phyloP scores from a whole-genome alignment of 1,140 invertebrate species.

The Diorhabda carinulata region DNA sequence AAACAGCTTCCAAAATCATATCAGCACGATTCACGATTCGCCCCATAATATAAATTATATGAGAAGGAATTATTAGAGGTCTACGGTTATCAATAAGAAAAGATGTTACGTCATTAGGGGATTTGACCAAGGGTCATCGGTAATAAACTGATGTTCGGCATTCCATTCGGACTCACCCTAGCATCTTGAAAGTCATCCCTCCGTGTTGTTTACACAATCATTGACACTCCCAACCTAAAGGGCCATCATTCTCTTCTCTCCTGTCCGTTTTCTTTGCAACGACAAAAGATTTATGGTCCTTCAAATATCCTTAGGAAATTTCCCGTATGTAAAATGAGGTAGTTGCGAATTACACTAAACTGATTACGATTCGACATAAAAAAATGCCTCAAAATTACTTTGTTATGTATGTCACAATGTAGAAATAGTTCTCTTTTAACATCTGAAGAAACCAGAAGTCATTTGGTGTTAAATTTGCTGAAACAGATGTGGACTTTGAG shows the following conservation, averaged over 20 bases:
- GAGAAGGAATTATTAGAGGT: slow-evolving; percentile 12
- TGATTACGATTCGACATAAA: too few relatives aligned
- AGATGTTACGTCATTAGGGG: slow-evolving; percentile 32
- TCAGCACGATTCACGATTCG: not conserved
- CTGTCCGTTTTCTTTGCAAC: not conserved
- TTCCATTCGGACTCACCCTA: slow-evolving; percentile 33
- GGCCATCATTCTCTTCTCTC: slow-evolving; percentile 16
- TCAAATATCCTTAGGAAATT: not conserved
- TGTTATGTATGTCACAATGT: too few relatives aligned
- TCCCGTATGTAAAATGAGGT: not conserved
- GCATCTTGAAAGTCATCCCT: slow-evolving; percentile 34
- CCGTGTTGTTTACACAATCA: slow-evolving; percentile 35
- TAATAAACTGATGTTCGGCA: slow-evolving; percentile 39
- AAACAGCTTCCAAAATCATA: slow-evolving; percentile 2
- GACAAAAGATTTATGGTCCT: slow-evolving; percentile 10
- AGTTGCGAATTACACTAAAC: too few relatives aligned
- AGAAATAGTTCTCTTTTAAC: too few relatives aligned
- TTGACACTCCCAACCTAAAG: slow-evolving; percentile 32
- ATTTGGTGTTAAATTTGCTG: too few relatives aligned
- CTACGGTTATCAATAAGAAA: slow-evolving; percentile 30
- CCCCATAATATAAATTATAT: not conserved
- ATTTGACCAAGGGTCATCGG: slow-evolving; percentile 29
- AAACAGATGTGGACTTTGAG: too few relatives aligned
- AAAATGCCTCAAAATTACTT: too few relatives aligned
- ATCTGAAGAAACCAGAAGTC: too few relatives aligned